Evolutionary conservation across 2,888 invertebrate genomes (phyloP).

Genomic region (Pecten maximus): DNA sequence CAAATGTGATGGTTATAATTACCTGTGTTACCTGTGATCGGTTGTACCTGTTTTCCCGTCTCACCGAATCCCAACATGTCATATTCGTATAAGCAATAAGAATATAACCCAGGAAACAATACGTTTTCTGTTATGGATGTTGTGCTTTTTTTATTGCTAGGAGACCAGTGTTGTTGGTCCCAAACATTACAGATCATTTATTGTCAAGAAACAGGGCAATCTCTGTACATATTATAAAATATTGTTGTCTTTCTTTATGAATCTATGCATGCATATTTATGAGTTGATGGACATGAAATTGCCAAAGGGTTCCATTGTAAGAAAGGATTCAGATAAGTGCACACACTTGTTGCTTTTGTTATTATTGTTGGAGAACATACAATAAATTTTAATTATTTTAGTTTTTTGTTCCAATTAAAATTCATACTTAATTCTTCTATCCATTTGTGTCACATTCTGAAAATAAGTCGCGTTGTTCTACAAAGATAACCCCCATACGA

Average conservation of each 20-base stretch:
- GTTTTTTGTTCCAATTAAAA: background rate
- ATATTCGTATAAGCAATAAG: conserved; percentile 12
- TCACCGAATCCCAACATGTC: background rate
- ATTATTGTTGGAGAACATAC: conserved; percentile 19
- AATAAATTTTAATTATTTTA: background rate
- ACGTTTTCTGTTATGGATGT: background rate
- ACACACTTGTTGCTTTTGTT: conserved; percentile 8
- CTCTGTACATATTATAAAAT: background rate
- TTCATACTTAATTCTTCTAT: background rate
- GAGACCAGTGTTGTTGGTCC: background rate
- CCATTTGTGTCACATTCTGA: background rate
- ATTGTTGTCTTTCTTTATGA: conserved; percentile 35
- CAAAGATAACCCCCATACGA: background rate
- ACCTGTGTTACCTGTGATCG: background rate
- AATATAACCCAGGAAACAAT: background rate
- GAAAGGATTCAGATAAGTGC: background rate
- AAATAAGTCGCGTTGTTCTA: background rate
- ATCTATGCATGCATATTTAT: conserved; percentile 10
- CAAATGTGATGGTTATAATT: background rate
- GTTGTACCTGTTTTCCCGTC: background rate
- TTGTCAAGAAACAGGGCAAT: conserved; percentile 5
- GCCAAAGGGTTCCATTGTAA: conserved; percentile 1
- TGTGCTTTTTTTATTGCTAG: conserved; percentile 21
- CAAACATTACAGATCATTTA: background rate
- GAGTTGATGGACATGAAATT: conserved; percentile 11